Evolutionary conservation across 2,113 vertebrate genomes (phyloP).

Genomic region (Microcebus tavaratra): DNA sequence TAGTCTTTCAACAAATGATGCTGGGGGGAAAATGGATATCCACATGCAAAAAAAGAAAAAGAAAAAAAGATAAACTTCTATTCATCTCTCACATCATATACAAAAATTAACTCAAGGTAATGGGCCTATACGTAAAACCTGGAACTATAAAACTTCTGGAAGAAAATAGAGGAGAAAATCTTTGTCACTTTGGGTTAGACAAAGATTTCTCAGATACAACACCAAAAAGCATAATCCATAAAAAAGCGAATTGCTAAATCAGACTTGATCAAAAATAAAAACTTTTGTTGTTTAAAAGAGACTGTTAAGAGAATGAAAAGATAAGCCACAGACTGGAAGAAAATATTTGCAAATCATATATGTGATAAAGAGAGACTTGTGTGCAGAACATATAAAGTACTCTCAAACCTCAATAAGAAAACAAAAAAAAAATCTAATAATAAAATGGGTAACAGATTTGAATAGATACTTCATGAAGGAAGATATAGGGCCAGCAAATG

Average conservation of each 20-base stretch:
- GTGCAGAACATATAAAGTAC: neutral
- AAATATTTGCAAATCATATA: neutral
- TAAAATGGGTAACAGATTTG: neutral
- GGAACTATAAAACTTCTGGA: neutral
- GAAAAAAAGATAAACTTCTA: neutral
- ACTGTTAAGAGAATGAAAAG: slow-evolving; percentile 6
- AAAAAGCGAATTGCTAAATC: neutral
- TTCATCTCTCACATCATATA: neutral
- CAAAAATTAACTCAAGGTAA: slow-evolving; percentile 8
- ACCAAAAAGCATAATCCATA: neutral
- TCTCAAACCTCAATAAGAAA: neutral
- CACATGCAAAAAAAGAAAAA: neutral
- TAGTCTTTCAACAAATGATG: neutral
- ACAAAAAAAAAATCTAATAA: neutral
- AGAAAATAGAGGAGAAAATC: neutral
- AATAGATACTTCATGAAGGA: neutral
- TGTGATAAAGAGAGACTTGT: neutral
- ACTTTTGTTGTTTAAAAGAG: neutral
- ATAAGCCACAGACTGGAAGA: neutral
- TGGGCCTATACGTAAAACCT: neutral
- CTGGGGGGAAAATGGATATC: neutral
- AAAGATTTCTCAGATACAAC: neutral
- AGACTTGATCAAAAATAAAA: neutral
- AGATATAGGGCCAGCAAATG: neutral
- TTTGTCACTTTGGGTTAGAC: neutral